Evolutionary conservation across 2,888 invertebrate species (phyloP), one percentile per base, ranked within the genome.

Genomic region (Romanomermis culicivorax): DNA sequence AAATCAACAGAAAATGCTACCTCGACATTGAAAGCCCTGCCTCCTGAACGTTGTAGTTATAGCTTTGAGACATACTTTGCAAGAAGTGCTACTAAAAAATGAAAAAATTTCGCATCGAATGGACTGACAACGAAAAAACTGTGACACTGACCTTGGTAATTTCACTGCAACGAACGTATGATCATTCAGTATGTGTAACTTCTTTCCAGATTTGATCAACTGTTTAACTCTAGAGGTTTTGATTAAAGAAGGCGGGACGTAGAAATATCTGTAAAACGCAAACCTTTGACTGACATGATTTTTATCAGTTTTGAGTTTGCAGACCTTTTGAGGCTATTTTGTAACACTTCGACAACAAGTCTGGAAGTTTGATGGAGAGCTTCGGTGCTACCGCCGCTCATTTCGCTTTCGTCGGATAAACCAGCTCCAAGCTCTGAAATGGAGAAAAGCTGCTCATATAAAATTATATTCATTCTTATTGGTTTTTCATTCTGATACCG

Each of bases 21-120:
- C 67, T 62, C 68, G 57, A 55, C 68, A 68, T 56, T 68, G 68
- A 56, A 68, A 68, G 30, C 65, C 67, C 56, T 68, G 67, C 52
- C 64, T 67, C 2, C 63, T 62, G 58, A 68, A 66, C 47, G 64
- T 65, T 42, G 62, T 57, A 29, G 61, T 58, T 51, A 68, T 65
- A 48, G 62, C 57, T 26, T 61, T 56, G 29, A 62, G 60, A 54
- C 68, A 68, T 23, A 66, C 64, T 52, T 64, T 62, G 59, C 68
- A 68, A 23, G 57, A 56, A 23, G 64, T 64, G 20, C 65, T 60
- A 23, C 67, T 67, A 29, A 14, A 53, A 55, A 50, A 24, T 11
- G 26, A 56, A 59, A 62, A 62, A 59, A 51, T 45, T n/a, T 3
- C 24, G 30, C 2, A 26, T 24, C 4, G 42, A 52, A 52, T 23